Conservation (phyloP, 1,140 invertebrate species). For the Pseudobourletiella spinata region DNA sequence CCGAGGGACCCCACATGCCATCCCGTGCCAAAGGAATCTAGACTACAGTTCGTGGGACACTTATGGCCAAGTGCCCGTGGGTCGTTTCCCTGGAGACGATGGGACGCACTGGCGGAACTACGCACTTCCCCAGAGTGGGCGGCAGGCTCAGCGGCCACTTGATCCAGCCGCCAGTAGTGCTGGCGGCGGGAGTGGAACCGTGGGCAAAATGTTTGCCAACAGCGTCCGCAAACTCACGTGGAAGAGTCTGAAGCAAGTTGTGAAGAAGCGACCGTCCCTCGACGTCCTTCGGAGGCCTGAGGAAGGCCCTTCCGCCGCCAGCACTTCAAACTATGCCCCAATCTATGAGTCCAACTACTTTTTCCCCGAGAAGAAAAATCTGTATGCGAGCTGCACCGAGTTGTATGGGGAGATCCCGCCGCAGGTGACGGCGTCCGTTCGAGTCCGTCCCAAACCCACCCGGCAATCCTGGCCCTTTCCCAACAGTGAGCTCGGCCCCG, state of each 20-base stretch:
- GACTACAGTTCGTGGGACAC: neutral
- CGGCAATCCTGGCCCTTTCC: slow-evolving; percentile 31
- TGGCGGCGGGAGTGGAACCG: no score
- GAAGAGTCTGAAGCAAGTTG: slow-evolving; percentile 37
- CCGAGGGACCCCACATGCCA: neutral
- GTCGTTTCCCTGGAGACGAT: neutral
- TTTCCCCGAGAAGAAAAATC: slow-evolving; percentile 35
- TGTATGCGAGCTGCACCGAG: slow-evolving; percentile 32
- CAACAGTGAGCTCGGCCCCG: slow-evolving; percentile 32
- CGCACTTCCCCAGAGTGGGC: neutral
- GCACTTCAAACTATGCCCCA: neutral
- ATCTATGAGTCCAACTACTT: slow-evolving; percentile 20
- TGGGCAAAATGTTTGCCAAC: slow-evolving; percentile 29
- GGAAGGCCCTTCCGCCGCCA: no score
- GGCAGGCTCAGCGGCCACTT: neutral
- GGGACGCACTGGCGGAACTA: no score
- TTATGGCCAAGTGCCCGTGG: neutral
- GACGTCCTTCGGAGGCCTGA: slow-evolving; percentile 23
- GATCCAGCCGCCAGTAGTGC: neutral
- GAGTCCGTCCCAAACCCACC: slow-evolving; percentile 30
- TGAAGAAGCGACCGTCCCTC: slow-evolving; percentile 34
- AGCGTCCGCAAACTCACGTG: slow-evolving; percentile 33
- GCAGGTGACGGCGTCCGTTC: slow-evolving; percentile 30
- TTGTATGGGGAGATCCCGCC: slow-evolving; percentile 16
- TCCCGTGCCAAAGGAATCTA: neutral